These are phyloP conservation scores for Strigops habroptila DNA, from an alignment of 2,113 vertebrate genomes.

Conservation along the genomic window DNA sequence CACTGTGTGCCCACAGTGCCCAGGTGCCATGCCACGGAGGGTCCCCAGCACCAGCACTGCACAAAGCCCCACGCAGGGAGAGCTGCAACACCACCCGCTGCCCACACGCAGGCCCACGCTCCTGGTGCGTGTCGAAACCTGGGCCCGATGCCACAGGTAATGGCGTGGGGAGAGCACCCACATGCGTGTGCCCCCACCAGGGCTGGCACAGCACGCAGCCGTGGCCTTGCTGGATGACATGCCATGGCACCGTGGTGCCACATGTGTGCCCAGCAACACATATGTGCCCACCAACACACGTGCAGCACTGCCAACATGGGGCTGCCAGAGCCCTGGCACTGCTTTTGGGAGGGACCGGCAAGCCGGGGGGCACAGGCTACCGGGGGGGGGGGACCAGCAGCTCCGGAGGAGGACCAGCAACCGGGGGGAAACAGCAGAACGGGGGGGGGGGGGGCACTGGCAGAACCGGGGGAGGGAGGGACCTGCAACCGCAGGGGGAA, in stretches of 20 bases:
- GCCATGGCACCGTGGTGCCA: not conserved
- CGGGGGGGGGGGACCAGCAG: not conserved
- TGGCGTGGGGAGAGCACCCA: not conserved
- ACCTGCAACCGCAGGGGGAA: not conserved
- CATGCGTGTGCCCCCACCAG: not conserved
- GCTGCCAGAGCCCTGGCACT: not conserved
- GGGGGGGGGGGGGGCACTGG: not conserved
- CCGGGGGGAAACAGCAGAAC: not conserved
- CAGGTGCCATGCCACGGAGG: not conserved
- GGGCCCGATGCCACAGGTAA: not conserved
- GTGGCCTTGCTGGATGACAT: not conserved
- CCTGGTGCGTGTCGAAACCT: not conserved
- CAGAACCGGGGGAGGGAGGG: no score
- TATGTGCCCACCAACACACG: not conserved
- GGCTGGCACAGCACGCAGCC: not conserved
- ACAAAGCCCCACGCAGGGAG: not conserved
- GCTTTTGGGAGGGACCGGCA: not conserved
- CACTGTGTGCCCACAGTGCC: not conserved
- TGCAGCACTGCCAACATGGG: not conserved
- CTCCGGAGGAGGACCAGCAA: not conserved
- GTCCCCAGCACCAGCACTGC: not conserved
- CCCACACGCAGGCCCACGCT: not conserved
- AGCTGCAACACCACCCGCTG: not conserved
- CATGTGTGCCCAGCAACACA: not conserved
- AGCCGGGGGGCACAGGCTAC: not conserved